phyloP scores from a whole-genome alignment of 2,797 vertebrate genomes.

The Phoeniculus purpureus region DNA sequence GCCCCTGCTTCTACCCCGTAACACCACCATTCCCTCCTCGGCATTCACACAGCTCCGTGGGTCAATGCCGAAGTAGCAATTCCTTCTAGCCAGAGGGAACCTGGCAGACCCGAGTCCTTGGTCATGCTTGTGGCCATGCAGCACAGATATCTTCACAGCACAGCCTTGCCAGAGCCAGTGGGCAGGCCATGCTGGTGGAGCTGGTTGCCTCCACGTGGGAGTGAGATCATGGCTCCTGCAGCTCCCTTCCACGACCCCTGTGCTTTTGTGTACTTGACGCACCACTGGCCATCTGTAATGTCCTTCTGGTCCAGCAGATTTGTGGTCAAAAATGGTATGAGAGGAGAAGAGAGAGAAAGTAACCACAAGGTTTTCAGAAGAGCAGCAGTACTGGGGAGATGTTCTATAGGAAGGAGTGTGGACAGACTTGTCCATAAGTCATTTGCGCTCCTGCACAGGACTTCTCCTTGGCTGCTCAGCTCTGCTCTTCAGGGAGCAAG shows the following conservation, averaged over 20 bases:
- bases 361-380: not conserved
- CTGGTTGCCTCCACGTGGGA: not conserved
- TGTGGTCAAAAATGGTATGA: not conserved
- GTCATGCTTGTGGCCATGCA: accelerated
- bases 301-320: not conserved
- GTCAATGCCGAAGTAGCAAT: accelerated
- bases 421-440: not conserved
- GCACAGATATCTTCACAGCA: not conserved
- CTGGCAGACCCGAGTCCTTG: accelerated
- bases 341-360: not conserved
- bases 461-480: not conserved
- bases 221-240: not conserved
- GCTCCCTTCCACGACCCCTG: accelerated
- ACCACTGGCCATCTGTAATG: not conserved
- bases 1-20: not conserved
- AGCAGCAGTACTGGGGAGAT: not conserved
- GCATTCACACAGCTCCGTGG: not conserved
- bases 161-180: not conserved
- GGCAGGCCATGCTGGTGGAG: not conserved
- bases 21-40: not conserved
- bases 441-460: not conserved
- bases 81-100: not conserved
- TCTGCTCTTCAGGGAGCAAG: not conserved
- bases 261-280: not conserved
- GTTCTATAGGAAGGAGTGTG: not conserved